Base-by-base conservation (phyloP, 2,888 invertebrate species). In the Neoascia interrupta region DNA sequence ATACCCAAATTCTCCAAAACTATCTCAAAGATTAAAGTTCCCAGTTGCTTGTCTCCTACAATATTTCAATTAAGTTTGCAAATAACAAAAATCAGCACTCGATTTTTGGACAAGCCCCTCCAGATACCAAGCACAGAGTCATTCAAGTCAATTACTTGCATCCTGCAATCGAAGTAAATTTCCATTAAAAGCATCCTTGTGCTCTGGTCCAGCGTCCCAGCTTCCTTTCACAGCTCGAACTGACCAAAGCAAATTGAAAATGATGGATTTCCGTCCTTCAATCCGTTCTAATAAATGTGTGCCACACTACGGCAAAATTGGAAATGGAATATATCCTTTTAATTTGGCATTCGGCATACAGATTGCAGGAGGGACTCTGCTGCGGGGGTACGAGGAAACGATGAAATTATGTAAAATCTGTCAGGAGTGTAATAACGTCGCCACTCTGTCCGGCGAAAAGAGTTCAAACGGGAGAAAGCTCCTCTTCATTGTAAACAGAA, bases 391-490 rank as follows among this genome's bases (percentile, higher is more conserved):
- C 3, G n/a, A n/a, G n/a, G n/a, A n/a, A 15, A 21, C 31, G 72
- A 76, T 66, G 47, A 51, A 73, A 68, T 79, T 79, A 79, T 79
- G 68, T 73, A 79, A 79, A 79, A 73, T 72, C 66, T 41, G 28
- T 41, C 58, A 70, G 58, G 36, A 31, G 47, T 18, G 10, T 39
- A 15, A 2, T 21, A 13, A 31, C 70, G 61, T 41, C 60, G 31
- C 31, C 8, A 2, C 31, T 31, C 19, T 61, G 18, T 56, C 41
- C 41, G 53, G 23, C 51, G 21, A 26, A 39, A 34, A 63, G 36
- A 21, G 16, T 26, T 54, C 47, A 45, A 34, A 28, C 47, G 58
- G 60, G 51, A 47, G 61, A 61, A 73, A 45, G 21, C 79, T 79
- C 68, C 60, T 37, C 18, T 13, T 51, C 41, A 39, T 49, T 54